Evolutionary conservation across 2,797 vertebrate genomes (phyloP).

Genomic region (Pangasius krempfi): DNA sequence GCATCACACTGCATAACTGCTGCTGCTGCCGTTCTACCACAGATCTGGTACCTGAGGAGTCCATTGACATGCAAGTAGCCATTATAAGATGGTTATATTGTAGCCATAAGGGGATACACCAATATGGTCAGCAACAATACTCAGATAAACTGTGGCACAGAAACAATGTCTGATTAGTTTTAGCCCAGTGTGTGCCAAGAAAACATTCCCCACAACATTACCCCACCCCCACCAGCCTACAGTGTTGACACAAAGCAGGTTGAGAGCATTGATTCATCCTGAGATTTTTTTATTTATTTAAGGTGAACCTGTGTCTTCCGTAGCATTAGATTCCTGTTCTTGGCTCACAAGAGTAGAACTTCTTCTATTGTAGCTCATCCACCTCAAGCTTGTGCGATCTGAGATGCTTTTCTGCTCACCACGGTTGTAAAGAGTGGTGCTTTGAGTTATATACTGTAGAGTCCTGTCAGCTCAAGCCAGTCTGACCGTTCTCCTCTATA

Average conservation of each 20-base stretch:
- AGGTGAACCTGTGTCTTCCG: too few relatives aligned
- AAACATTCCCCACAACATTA: not conserved
- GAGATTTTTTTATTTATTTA: too few relatives aligned
- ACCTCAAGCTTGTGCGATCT: too few relatives aligned
- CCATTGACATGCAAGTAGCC: not conserved
- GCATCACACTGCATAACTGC: too few relatives aligned
- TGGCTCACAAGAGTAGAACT: not conserved
- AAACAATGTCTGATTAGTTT: too few relatives aligned
- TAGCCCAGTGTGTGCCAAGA: too few relatives aligned
- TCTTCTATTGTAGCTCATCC: not conserved
- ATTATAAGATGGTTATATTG: not conserved
- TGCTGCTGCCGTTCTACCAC: too few relatives aligned
- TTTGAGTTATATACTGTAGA: not conserved
- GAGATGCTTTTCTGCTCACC: not conserved
- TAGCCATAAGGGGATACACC: too few relatives aligned
- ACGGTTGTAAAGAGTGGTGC: not conserved
- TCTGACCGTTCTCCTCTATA: not conserved
- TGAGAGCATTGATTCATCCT: too few relatives aligned
- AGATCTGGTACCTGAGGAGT: too few relatives aligned
- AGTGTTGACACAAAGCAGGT: too few relatives aligned
- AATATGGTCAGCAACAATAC: not conserved
- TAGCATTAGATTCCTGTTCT: not conserved
- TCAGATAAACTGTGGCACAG: not conserved
- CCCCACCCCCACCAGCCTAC: not conserved
- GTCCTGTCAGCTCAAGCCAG: not conserved